Percentiles rank a stretch among this genome's conserved stretches.
Conservation (phyloP, 2,113 vertebrate genomes). For the Pterocles gutturalis region DNA sequence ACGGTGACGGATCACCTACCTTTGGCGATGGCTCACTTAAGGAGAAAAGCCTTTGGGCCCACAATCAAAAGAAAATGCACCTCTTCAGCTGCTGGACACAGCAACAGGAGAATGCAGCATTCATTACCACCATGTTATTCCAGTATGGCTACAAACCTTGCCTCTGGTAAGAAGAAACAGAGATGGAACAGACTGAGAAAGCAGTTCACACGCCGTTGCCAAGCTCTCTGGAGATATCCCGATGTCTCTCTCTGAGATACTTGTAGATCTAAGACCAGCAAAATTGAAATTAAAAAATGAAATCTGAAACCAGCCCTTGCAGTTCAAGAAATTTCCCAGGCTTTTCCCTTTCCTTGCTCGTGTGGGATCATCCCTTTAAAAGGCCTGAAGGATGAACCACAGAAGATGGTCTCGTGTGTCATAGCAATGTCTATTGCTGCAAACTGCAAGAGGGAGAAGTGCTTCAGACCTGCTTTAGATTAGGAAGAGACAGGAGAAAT, state of each 20-base stretch:
- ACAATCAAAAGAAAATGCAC: background rate
- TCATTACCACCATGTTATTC: fast-evolving
- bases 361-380: background rate
- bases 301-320: background rate
- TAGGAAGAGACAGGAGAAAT: slow-evolving; percentile 53
- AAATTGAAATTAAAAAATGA: fast-evolving
- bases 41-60: background rate
- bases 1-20: background rate
- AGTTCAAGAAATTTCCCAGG: background rate
- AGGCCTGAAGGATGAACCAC: background rate
- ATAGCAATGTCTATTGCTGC: background rate
- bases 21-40: background rate
- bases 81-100: background rate
- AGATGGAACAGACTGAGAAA: background rate
- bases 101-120: background rate
- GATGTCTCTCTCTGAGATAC: background rate
- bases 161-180: background rate
- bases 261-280: background rate
- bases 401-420: background rate
- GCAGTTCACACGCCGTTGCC: background rate
- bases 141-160: background rate
- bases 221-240: background rate
- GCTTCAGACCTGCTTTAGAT: slow-evolving; percentile 47
- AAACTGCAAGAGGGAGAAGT: background rate
- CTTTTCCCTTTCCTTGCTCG: background rate